Evolutionary conservation across 1,140 invertebrate genomes (phyloP), one percentile per base, ranked within the genome.

Genomic region (Trissolcus basalis): DNA sequence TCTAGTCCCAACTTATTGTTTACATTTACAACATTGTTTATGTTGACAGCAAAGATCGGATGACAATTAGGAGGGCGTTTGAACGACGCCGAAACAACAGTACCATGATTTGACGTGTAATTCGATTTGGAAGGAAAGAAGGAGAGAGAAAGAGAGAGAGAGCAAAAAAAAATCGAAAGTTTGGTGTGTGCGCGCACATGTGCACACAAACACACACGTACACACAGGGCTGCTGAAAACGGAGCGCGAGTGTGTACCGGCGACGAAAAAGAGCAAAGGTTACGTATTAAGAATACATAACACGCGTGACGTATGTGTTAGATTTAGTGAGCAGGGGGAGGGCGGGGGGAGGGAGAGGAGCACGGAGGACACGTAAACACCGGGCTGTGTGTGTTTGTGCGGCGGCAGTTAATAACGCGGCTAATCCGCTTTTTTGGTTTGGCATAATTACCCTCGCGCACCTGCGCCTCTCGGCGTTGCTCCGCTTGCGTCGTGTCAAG

Each of bases 251-350:
- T 13, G 15, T n/a, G 41, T 44, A 51, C 35, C 50, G 50, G 9
- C 54, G 60, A 44, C 33, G 56, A 59, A 77, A 69, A 78, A 65
- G 69, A 72, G 58, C 64, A 72, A 70, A 76, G 75, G 63, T 76
- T 69, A 68, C 64, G 59, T 58, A 50, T 60, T 33, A 61, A 54
- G 55, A 61, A 48, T 56, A 44, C 36, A 61, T 60, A 54, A 70
- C 10, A 45, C 58, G 50, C 19, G 45, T 72, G 56, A 77, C 73
- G 67, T 73, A 45, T 27, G 51, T 50, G 73, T 72, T 64, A 55
- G 67, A 70, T 55, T 64, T 63, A 53, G 59, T 53, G 69, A 72
- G 53, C 33, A 10, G 33, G 33, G 33, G 33, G 33, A 35, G 10
- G 36, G n/a, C 1, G 9, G 36, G 9, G 36, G 36, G 36, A 39